Evolutionary conservation across 2,888 invertebrate genomes (phyloP).

Genomic region (Boloria selene): DNA sequence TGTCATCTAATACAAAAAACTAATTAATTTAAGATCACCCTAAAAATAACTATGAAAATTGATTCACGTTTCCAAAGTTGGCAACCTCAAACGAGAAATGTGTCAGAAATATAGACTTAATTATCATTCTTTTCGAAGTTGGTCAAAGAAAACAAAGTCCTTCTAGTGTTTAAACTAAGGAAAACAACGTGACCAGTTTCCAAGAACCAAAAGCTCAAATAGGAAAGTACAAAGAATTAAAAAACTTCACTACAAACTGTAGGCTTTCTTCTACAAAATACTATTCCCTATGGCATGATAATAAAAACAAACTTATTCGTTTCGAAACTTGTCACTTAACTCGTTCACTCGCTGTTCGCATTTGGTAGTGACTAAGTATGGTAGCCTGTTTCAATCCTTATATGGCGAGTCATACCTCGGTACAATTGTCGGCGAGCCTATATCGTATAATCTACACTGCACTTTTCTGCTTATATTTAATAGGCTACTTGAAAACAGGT

Average conservation of each 20-base stretch:
- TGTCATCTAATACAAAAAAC: too few relatives aligned
- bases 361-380: slow-evolving; percentile 60
- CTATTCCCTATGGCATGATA: slow-evolving; percentile 23
- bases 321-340: slow-evolving; percentile 38
- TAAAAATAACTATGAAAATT: too few relatives aligned
- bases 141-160: too few relatives aligned
- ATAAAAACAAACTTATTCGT: slow-evolving; percentile 32
- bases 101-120: too few relatives aligned
- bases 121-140: too few relatives aligned
- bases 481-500: slow-evolving; percentile 27
- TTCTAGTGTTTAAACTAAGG: too few relatives aligned
- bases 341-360: slow-evolving; percentile 53
- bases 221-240: neutral
- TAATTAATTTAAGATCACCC: too few relatives aligned
- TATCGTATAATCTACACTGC: slow-evolving; percentile 51
- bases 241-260: neutral
- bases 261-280: slow-evolving; percentile 7
- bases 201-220: neutral
- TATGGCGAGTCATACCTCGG: slow-evolving; percentile 56
- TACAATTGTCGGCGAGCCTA: slow-evolving; percentile 60
- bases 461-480: slow-evolving; percentile 38
- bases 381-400: slow-evolving; percentile 52
- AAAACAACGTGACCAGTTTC: too few relatives aligned
- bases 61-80: too few relatives aligned
- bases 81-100: too few relatives aligned